Percentiles rank a stretch among this genome's conserved stretches.
phyloP scores from a whole-genome alignment of 2,113 vertebrate genomes.

The Oncorhynchus clarkii region DNA sequence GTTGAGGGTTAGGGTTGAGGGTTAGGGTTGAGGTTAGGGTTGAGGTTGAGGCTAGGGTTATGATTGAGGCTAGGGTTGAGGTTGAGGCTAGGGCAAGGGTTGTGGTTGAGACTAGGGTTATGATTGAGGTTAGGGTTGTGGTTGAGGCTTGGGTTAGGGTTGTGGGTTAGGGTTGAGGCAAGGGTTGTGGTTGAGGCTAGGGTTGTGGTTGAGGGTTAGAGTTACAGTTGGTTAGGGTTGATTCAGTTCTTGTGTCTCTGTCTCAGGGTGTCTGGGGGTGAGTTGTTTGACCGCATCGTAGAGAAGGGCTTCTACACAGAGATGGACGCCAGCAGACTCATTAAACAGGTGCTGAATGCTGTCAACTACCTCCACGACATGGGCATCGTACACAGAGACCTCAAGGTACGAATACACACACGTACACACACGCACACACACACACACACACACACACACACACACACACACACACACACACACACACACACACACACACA shows the following conservation, averaged over 20 bases:
- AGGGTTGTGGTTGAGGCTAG: no score
- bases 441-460: neutral
- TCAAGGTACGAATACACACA: constrained; percentile 61
- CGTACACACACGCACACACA: neutral
- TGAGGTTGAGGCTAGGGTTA: no score
- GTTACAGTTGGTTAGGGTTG: neutral
- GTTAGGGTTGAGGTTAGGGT: no score
- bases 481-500: neutral
- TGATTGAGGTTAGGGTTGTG: no score
- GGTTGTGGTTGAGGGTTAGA: no score
- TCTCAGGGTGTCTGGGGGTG: constrained; percentile 81
- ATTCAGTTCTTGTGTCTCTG: constrained; percentile 27
- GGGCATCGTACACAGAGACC: constrained; percentile 84
- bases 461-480: neutral
- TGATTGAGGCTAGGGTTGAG: no score
- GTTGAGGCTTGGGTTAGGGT: no score
- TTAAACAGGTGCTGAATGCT: constrained; percentile 93
- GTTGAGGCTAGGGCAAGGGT: no score
- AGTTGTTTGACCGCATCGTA: constrained; percentile 96
- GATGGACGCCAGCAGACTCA: constrained; percentile 94
- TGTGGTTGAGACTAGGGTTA: no score
- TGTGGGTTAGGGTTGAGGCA: no score
- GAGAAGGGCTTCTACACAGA: constrained; percentile 99
- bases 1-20: no score
- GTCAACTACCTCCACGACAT: constrained; percentile 97